phyloP scores from a whole-genome alignment of 64 coral and sea anemone species.

The Montipora efflorescens region DNA sequence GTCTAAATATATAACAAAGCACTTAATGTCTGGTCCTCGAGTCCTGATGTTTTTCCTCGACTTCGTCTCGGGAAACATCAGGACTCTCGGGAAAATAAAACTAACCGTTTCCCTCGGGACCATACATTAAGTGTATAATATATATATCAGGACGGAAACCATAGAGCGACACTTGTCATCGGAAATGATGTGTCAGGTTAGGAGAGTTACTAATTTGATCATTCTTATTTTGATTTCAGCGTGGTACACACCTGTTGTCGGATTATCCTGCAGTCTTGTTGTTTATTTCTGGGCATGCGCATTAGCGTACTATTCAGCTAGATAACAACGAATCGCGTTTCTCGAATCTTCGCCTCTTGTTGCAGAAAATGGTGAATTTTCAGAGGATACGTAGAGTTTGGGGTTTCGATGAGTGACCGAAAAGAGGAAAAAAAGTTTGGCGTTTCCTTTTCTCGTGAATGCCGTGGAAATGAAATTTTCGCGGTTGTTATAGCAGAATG shows the following conservation, averaged over 20 bases:
- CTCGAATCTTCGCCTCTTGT: background rate
- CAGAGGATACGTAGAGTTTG: background rate
- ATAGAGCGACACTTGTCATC: background rate
- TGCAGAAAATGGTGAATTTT: background rate
- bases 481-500: too few species aligned
- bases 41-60: too few species aligned
- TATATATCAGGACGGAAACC: too few species aligned
- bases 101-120: too few species aligned
- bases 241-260: conserved; percentile 38
- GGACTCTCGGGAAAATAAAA: too few species aligned
- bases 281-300: conserved; percentile 56
- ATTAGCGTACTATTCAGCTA: conserved; percentile 14
- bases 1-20: too few species aligned
- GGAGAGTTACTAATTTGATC: background rate
- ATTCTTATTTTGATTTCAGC: conserved; percentile 11
- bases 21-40: too few species aligned
- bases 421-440: background rate
- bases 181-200: too few species aligned
- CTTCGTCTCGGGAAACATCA: too few species aligned
- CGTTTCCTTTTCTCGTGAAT: background rate
- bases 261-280: conserved; percentile 32
- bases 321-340: background rate
- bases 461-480: too few species aligned
- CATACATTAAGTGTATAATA: too few species aligned
- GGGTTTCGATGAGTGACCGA: background rate